Percentiles rank a stretch among this genome's conserved stretches.
These are phyloP conservation scores for Hyaena hyaena DNA, from an alignment of 2,113 vertebrate species.

Conservation along the genomic window DNA sequence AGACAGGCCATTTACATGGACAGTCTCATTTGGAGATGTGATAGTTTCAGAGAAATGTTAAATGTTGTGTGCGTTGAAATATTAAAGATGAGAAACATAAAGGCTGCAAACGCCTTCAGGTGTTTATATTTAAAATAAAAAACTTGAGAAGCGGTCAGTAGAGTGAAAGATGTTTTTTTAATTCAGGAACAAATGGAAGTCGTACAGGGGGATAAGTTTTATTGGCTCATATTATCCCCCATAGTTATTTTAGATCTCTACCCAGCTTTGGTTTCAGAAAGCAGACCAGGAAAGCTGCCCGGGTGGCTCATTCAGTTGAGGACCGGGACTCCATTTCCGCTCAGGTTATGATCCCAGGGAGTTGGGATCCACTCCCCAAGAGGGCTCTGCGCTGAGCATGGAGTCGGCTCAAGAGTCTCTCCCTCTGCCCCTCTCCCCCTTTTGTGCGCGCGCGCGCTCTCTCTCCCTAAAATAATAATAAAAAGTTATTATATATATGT, in stretches of 20 bases:
- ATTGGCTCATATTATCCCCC: background rate
- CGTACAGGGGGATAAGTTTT: background rate
- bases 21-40: background rate
- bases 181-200: background rate
- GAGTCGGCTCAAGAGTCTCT: too few relatives aligned
- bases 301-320: too few relatives aligned
- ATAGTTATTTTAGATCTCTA: background rate
- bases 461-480: too few relatives aligned
- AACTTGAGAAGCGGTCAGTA: background rate
- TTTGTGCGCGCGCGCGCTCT: too few relatives aligned
- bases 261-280: background rate
- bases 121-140: conserved; percentile 4
- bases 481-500: too few relatives aligned
- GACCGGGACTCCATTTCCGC: too few relatives aligned
- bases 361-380: too few relatives aligned
- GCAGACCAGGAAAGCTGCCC: background rate
- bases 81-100: background rate
- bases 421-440: too few relatives aligned
- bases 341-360: too few relatives aligned
- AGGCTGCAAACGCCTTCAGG: background rate
- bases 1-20: background rate
- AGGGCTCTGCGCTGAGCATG: too few relatives aligned
- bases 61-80: background rate
- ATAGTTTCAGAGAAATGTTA: background rate
- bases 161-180: background rate